A percentile compares a stretch with the other conserved stretches of the same genome.
Conservation (phyloP, 2,113 vertebrate genomes). For the Macaca nemestrina region DNA sequence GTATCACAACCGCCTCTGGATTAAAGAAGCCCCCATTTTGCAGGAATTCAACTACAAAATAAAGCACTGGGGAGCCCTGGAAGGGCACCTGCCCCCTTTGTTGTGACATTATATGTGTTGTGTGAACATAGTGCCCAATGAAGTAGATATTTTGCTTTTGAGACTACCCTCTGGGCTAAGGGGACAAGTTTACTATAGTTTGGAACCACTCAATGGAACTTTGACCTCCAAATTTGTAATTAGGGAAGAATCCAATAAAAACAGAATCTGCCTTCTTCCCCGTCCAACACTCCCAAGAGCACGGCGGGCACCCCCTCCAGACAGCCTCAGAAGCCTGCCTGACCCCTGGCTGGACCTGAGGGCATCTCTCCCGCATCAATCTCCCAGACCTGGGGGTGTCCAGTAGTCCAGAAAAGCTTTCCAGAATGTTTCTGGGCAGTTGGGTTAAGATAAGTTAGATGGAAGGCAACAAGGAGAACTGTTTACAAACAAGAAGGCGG, state of each 20-base stretch:
- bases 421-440: background rate
- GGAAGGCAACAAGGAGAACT: background rate
- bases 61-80: background rate
- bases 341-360: background rate
- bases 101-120: background rate
- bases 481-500: background rate
- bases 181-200: background rate
- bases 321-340: background rate
- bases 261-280: background rate
- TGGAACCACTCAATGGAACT: background rate
- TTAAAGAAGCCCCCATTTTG: background rate
- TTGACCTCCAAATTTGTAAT: background rate
- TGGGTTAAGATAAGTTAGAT: background rate
- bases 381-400: background rate
- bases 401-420: background rate
- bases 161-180: background rate
- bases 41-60: background rate
- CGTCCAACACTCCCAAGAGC: background rate
- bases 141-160: background rate
- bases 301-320: background rate
- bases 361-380: background rate
- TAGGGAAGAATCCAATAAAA: background rate
- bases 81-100: no score
- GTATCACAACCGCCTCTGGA: background rate
- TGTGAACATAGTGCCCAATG: background rate